Conservation (phyloP, 2,797 vertebrate genomes). For the Delichon dasypus region DNA sequence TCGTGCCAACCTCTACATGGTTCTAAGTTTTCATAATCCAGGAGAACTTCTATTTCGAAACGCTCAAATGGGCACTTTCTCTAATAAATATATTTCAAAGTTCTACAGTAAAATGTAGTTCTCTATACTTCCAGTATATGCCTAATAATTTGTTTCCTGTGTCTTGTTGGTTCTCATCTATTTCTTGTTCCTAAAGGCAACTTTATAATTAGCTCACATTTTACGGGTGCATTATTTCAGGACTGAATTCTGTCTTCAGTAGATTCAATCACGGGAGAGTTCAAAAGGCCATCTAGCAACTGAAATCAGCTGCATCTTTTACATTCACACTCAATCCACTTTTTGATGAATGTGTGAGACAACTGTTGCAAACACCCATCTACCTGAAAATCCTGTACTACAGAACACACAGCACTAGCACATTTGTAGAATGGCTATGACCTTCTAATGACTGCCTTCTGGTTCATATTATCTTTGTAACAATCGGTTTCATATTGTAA, state of each 20-base stretch:
- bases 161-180: neutral
- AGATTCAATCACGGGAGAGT: neutral
- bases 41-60: neutral
- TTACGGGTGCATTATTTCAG: neutral
- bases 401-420: neutral
- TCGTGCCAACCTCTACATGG: neutral
- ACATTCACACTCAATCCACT: neutral
- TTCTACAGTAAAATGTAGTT: neutral
- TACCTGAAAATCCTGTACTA: neutral
- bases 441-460: neutral
- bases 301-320: neutral
- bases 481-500: neutral
- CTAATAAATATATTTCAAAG: neutral
- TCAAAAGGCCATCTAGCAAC: neutral
- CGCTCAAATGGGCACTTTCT: neutral
- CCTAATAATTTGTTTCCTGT: neutral
- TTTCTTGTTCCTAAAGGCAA: neutral
- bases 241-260: neutral
- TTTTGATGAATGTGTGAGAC: neutral
- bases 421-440: neutral
- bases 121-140: neutral
- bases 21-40: neutral
- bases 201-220: neutral
- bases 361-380: neutral
- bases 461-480: neutral